phyloP scores from a whole-genome alignment of 1,140 invertebrate species.

The Oncopeltus fasciatus region DNA sequence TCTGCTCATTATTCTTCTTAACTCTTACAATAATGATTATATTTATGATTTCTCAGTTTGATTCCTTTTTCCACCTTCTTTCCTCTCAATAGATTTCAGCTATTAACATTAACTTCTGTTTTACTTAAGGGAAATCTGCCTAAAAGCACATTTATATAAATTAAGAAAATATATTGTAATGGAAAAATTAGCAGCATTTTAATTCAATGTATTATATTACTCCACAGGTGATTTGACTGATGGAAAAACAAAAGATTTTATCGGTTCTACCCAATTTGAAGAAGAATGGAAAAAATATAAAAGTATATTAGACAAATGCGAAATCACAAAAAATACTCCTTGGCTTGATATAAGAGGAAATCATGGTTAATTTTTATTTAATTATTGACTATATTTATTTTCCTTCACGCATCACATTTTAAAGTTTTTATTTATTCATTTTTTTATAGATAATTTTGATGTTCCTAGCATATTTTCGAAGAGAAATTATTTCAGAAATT shows the following conservation, averaged over 20 bases:
- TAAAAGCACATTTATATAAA: too few species aligned
- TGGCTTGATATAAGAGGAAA: slow-evolving; percentile 91
- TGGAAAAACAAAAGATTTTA: slow-evolving; percentile 61
- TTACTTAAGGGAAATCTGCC: too few species aligned
- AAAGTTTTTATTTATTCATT: not conserved
- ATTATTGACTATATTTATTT: not conserved
- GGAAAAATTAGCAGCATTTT: too few species aligned
- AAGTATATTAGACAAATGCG: slow-evolving; percentile 50
- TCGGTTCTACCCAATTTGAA: slow-evolving; percentile 67
- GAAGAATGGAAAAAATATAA: slow-evolving; percentile 76
- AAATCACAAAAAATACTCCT: slow-evolving; percentile 45
- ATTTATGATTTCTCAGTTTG: too few species aligned
- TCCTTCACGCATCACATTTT: not conserved
- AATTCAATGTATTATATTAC: not conserved
- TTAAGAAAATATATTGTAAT: too few species aligned
- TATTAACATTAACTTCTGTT: too few species aligned
- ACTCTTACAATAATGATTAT: too few species aligned
- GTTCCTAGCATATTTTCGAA: slow-evolving; percentile 48
- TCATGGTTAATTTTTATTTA: slow-evolving; percentile 51
- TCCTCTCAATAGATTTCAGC: too few species aligned
- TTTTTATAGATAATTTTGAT: slow-evolving; percentile 79
- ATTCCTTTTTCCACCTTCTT: too few species aligned
- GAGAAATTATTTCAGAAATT: slow-evolving; percentile 65
- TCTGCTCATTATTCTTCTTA: too few species aligned
- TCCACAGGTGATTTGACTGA: slow-evolving; percentile 71